Conservation (phyloP, 2,888 invertebrate genomes). For the Ophion costatus region DNA sequence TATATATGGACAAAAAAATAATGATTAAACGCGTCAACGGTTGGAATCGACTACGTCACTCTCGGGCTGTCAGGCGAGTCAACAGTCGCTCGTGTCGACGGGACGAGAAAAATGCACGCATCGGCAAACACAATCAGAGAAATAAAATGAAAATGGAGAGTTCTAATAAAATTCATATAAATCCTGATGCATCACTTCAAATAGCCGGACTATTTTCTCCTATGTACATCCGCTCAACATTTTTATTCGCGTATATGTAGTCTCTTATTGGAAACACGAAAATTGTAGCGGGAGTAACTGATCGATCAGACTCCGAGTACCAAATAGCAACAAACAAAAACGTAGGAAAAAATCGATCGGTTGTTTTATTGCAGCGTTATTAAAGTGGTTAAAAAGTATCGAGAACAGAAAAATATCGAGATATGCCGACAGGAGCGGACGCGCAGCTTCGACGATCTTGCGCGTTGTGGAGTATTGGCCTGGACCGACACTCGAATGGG, state of each 20-base stretch:
- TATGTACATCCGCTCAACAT: not conserved
- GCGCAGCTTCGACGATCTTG: too few relatives aligned
- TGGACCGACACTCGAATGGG: too few relatives aligned
- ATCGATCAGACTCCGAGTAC: not conserved
- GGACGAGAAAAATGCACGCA: constrained; percentile 20
- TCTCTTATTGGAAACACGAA: not conserved
- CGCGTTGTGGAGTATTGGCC: too few relatives aligned
- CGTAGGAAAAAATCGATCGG: not conserved
- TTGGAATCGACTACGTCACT: constrained; percentile 32
- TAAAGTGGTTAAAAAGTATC: too few relatives aligned
- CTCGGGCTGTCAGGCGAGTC: constrained; percentile 47
- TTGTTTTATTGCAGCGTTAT: not conserved
- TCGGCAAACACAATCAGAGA: constrained; percentile 3
- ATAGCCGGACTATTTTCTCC: not conserved
- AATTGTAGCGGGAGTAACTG: not conserved
- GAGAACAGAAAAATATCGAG: too few relatives aligned
- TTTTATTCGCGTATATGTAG: not conserved
- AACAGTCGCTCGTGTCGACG: constrained; percentile 31
- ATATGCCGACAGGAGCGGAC: too few relatives aligned
- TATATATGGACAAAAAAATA: constrained; percentile 39
- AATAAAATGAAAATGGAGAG: constrained; percentile 30
- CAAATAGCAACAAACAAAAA: not conserved
- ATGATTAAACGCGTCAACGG: constrained; percentile 59
- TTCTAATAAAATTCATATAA: constrained; percentile 48
- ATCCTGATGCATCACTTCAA: not conserved